A percentile compares a stretch with the other conserved stretches of the same genome.
Evolutionary conservation across 2,888 invertebrate species (phyloP).

Genomic region (Helicoverpa assulta): DNA sequence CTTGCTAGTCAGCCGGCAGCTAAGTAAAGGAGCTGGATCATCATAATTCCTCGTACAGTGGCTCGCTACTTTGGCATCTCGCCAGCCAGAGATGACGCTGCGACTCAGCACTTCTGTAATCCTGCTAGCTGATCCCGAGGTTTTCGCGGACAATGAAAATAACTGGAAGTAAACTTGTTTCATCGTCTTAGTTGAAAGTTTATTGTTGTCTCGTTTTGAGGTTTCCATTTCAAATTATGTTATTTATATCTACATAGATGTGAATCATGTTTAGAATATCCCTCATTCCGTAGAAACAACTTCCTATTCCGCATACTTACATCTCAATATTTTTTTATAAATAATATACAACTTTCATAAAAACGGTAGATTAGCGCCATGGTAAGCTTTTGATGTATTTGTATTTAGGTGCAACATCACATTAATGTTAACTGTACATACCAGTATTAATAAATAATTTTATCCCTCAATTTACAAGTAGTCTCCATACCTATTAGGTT

Average conservation of each 20-base stretch:
- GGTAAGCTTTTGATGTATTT: too few species aligned
- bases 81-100: slow-evolving; percentile 60
- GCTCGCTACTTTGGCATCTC: slow-evolving; percentile 61
- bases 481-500: too few species aligned
- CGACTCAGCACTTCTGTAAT: slow-evolving; percentile 58
- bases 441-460: too few species aligned
- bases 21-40: slow-evolving; percentile 57
- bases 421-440: too few species aligned
- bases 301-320: too few species aligned
- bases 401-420: too few species aligned
- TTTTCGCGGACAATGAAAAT: slow-evolving; percentile 46
- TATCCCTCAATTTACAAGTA: too few species aligned
- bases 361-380: too few species aligned
- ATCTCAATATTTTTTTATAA: too few species aligned
- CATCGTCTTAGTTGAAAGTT: neutral
- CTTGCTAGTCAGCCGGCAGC: slow-evolving; percentile 54
- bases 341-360: too few species aligned
- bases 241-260: neutral
- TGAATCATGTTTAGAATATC: too few species aligned
- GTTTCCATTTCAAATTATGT: neutral
- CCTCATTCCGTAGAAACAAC: too few species aligned
- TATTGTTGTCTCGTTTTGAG: neutral
- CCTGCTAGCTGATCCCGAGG: slow-evolving; percentile 38
- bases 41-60: slow-evolving; percentile 59
- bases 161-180: slow-evolving; percentile 8